Percentiles rank a stretch among this genome's conserved stretches.
Evolutionary conservation across 2,888 invertebrate species (phyloP).

Genomic region (Phania funesta): DNA sequence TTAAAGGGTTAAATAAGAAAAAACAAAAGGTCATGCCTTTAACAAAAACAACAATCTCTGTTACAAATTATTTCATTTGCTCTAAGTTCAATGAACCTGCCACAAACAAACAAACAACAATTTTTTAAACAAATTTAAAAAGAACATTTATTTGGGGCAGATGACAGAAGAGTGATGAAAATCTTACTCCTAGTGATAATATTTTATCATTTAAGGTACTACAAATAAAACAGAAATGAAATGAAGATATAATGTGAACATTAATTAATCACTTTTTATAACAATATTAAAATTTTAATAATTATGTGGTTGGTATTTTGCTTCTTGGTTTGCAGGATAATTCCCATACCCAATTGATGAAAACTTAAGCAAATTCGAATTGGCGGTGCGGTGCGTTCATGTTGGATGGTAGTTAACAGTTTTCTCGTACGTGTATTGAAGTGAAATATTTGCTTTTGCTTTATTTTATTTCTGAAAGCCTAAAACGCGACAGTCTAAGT

Average conservation of each 20-base stretch:
- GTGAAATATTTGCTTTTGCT: not conserved
- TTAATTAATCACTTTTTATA: slow-evolving; percentile 1
- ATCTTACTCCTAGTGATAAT: too few species aligned
- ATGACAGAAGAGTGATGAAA: too few species aligned
- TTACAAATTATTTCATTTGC: too few species aligned
- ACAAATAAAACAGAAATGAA: not conserved
- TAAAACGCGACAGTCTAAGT: too few species aligned
- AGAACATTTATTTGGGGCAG: too few species aligned
- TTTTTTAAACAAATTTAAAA: too few species aligned
- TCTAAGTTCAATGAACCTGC: too few species aligned
- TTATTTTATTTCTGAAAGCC: not conserved
- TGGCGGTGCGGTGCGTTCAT: not conserved
- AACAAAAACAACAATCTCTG: too few species aligned
- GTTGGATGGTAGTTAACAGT: not conserved
- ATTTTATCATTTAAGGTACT: not conserved
- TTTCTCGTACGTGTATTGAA: not conserved
- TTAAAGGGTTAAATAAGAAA: too few species aligned
- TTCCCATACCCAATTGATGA: not conserved
- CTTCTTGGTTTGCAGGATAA: not conserved
- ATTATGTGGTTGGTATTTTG: slow-evolving; percentile 21
- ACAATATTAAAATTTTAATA: slow-evolving; percentile 20
- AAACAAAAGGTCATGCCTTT: too few species aligned
- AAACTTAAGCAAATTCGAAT: not conserved
- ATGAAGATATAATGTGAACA: slow-evolving; percentile 6
- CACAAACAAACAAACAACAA: too few species aligned